Evolutionary conservation across 2,888 invertebrate genomes (phyloP).

Genomic region (Acleris holmiana): DNA sequence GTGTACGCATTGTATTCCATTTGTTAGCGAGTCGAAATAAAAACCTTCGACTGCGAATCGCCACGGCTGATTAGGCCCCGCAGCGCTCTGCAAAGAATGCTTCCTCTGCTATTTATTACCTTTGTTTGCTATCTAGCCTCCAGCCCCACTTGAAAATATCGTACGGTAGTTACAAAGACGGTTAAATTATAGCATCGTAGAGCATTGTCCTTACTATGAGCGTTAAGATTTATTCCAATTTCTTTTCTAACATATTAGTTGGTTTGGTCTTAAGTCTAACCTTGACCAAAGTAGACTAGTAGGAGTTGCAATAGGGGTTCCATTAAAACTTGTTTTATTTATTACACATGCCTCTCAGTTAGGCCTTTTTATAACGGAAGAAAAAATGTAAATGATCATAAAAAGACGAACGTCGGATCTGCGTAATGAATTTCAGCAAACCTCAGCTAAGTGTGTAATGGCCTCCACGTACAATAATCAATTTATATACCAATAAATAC

Average conservation of each 20-base stretch:
- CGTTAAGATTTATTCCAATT: not conserved
- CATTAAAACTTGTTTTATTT: not conserved
- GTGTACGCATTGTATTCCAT: constrained; percentile 28
- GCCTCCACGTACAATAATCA: constrained; percentile 33
- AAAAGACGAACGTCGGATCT: not conserved
- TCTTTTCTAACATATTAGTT: not conserved
- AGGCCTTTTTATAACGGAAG: no score
- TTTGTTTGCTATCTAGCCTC: constrained; percentile 36
- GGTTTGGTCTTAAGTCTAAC: no score
- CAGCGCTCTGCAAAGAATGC: constrained; percentile 42
- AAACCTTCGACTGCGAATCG: constrained; percentile 40
- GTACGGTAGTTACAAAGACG: constrained; percentile 36
- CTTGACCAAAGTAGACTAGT: no score
- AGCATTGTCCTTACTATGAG: constrained; percentile 30
- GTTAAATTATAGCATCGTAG: constrained; percentile 34
- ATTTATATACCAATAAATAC: constrained; percentile 36
- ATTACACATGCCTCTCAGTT: no score
- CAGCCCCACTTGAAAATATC: constrained; percentile 34
- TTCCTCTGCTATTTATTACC: constrained; percentile 38
- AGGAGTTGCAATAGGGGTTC: no score
- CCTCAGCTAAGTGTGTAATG: constrained; percentile 25
- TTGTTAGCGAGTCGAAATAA: constrained; percentile 41
- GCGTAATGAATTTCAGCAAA: not conserved
- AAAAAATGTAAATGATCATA: not conserved
- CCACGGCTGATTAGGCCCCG: constrained; percentile 46